Evolutionary conservation across 1,140 invertebrate species (phyloP), one percentile per base, ranked within the genome.

Genomic region (Theocolax elegans): DNA sequence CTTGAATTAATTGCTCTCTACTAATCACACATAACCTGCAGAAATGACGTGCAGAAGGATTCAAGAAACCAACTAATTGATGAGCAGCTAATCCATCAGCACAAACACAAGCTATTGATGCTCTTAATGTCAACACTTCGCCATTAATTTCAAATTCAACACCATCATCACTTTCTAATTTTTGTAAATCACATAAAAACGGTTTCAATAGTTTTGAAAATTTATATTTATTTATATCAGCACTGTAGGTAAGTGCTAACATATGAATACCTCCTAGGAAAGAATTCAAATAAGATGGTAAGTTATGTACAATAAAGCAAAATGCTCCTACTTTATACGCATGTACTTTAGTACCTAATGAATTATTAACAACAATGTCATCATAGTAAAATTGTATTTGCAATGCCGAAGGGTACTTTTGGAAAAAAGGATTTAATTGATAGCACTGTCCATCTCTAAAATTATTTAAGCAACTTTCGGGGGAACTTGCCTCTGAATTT

Each of bases 201-300:
- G 23, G 62, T 59, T 56, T 23, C 4, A 71, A 21, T 3, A 65
- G 23, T 23, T 29, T 48, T 13, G 15, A 2, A 15, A 71, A 31
- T 3, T 44, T 53, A 65, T 71, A 71, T 42, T 71, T 71, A 21
- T 27, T 27, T 1, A 71, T 48, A 21, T 71, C 69, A 23, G 60
- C 51, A n/a, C 38, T 23, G 27, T 71, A n/a, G n/a, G n/a, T n/a
- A n/a, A 23, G 42, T 1, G 44, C 17, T 8, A 66, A 6, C 3
- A 71, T 1, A 31, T 71, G 62, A 35, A 71, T 56, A n/a, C 42
- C 44, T 19, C 62, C 53, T 10, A 65, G 38, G 7, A 21, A 58
- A 21, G 44, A 29, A 38, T 59, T 65, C 15, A 66, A 12, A 53
- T 71, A 23, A 13, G 1, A 6, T 4, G 62, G 69, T 6, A 66